Evolutionary conservation across 2,888 invertebrate genomes (phyloP).

Genomic region (Melinaea menophilus): DNA sequence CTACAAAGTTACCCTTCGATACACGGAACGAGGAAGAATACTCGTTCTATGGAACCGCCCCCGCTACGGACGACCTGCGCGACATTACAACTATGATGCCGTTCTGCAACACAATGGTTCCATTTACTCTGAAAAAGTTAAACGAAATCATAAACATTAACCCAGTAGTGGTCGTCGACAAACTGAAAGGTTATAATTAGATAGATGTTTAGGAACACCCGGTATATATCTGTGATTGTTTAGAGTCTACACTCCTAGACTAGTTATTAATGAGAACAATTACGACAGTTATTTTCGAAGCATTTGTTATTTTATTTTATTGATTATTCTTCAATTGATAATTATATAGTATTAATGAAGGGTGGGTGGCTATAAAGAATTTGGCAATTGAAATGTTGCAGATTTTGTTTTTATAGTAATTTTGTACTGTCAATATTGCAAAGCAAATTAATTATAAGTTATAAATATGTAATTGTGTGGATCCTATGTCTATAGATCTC

Average conservation of each 20-base stretch:
- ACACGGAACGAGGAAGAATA: constrained; percentile 45
- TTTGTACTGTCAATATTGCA: too few relatives aligned
- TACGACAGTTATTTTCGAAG: neutral
- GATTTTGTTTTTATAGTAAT: too few relatives aligned
- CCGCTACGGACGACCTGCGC: constrained; percentile 52
- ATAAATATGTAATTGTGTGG: too few relatives aligned
- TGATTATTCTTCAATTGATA: neutral
- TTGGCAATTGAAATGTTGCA: too few relatives aligned
- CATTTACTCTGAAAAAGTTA: constrained; percentile 67
- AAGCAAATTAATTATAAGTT: too few relatives aligned
- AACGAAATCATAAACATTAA: constrained; percentile 22
- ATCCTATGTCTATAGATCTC: too few relatives aligned
- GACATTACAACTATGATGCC: constrained; percentile 74
- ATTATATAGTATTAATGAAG: too few relatives aligned
- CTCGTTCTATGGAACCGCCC: constrained; percentile 72
- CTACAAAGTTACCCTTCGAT: constrained; percentile 50
- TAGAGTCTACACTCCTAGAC: neutral
- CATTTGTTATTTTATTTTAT: constrained; percentile 6
- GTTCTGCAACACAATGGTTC: constrained; percentile 69
- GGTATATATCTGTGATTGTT: constrained; percentile 26
- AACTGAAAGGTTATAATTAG: neutral
- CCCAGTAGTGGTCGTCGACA: constrained; percentile 16
- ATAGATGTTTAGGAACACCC: neutral
- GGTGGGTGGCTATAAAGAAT: neutral
- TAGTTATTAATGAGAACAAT: constrained; percentile 1